Conservation (phyloP, 2,797 vertebrate species). For the Gila robusta region DNA sequence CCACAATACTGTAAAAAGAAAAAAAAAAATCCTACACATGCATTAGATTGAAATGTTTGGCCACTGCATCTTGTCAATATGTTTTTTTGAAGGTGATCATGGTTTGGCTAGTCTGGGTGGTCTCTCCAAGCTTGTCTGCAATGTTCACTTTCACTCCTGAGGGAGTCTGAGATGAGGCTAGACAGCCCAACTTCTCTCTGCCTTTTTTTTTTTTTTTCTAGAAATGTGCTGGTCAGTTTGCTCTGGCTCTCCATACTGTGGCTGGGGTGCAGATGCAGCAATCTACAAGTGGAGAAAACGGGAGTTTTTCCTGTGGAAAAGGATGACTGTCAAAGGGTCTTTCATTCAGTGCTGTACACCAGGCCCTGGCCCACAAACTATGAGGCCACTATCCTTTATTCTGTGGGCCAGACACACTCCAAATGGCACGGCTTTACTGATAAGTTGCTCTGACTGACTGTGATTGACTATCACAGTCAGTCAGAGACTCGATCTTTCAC, state of each 20-base stretch:
- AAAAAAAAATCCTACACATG: background rate
- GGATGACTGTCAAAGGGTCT: conserved; percentile 67
- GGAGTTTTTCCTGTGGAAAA: conserved; percentile 67
- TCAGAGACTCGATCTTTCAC: background rate
- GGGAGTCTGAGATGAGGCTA: conserved; percentile 42
- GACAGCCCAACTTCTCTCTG: conserved; percentile 23
- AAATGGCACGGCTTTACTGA: conserved; percentile 22
- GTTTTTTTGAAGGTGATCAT: background rate
- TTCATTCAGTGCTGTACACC: conserved; percentile 48
- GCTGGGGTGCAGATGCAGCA: conserved; percentile 64
- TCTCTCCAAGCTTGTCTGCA: conserved; percentile 27
- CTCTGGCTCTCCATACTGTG: conserved; percentile 54
- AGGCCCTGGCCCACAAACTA: conserved; percentile 36
- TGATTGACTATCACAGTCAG: background rate
- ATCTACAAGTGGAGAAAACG: conserved; percentile 66
- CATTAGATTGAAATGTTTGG: background rate
- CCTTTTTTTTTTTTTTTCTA: background rate
- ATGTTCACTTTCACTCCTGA: conserved; percentile 26
- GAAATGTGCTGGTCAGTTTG: conserved; percentile 67
- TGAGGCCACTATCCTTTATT: conserved; percentile 40
- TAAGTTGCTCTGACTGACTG: conserved; percentile 4
- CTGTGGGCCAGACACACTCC: conserved; percentile 48
- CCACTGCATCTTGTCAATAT: background rate
- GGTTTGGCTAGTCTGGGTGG: conserved; percentile 26
- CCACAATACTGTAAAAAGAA: background rate